These are phyloP conservation scores for Vulpes lagopus DNA, from an alignment of 2,113 vertebrate genomes.

Conservation along the genomic window DNA sequence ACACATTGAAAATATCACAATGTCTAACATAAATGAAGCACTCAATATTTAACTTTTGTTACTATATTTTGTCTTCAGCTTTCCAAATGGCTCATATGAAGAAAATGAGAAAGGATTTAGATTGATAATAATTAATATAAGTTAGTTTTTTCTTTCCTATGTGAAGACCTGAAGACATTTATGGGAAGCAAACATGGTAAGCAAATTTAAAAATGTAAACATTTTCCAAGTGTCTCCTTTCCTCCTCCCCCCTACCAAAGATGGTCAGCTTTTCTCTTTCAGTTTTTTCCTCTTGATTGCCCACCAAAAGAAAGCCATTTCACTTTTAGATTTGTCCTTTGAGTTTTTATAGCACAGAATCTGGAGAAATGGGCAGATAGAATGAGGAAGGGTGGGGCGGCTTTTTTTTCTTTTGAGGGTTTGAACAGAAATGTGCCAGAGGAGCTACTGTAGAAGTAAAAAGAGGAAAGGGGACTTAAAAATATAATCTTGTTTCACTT, in stretches of 20 bases:
- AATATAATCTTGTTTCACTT: not conserved
- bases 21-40: not conserved
- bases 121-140: not conserved
- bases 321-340: not conserved
- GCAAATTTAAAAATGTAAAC: not conserved
- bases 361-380: not conserved
- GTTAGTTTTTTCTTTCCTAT: not conserved
- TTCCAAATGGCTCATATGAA: not conserved
- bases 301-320: not conserved
- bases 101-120: not conserved
- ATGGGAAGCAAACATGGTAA: not conserved
- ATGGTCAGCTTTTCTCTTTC: not conserved
- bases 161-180: not conserved
- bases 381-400: not conserved
- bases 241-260: not conserved
- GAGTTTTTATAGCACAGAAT: not conserved
- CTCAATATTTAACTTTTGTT: not conserved
- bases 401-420: not conserved
- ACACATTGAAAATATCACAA: not conserved
- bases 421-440: not conserved
- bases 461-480: not conserved
- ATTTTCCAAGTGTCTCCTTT: not conserved
- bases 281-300: not conserved
- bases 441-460: not conserved
- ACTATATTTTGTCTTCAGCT: constrained; percentile 15